Conservation (phyloP, 2,113 vertebrate species). For the Salvelinus namaycush region DNA sequence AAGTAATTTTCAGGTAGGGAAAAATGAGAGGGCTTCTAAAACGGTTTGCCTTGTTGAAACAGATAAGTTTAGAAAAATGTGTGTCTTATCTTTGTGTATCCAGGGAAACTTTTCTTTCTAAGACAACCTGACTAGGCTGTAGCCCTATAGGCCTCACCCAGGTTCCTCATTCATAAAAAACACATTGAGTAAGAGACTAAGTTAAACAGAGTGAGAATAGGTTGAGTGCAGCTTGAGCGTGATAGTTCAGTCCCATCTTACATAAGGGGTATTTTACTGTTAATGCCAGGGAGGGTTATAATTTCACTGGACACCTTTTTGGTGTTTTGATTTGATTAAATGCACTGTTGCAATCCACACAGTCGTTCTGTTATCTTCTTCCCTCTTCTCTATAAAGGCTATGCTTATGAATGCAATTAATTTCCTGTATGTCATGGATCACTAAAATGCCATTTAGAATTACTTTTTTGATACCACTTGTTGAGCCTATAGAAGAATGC, state of each 20-base stretch:
- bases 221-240: neutral
- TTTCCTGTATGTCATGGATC: no score
- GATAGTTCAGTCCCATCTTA: conserved; percentile 25
- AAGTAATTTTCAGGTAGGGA: neutral
- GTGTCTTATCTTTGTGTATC: neutral
- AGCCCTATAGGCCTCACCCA: neutral
- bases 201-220: neutral
- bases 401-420: no score
- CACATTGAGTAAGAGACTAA: neutral
- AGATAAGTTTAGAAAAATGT: neutral
- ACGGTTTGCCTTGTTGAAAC: neutral
- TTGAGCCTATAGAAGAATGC: no score
- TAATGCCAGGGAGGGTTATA: conserved; percentile 39
- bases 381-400: neutral
- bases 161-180: neutral
- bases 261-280: conserved; percentile 30
- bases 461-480: no score
- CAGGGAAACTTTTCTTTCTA: neutral
- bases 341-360: conserved; percentile 32
- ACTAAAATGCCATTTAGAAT: neutral
- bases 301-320: conserved; percentile 45
- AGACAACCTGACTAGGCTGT: neutral
- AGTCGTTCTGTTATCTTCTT: conserved; percentile 24
- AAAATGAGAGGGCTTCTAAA: neutral
- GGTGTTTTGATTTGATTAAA: conserved; percentile 51